A percentile compares a stretch with the other conserved stretches of the same genome.
Conservation (phyloP, 2,797 vertebrate genomes). For the Hirundo rustica region DNA sequence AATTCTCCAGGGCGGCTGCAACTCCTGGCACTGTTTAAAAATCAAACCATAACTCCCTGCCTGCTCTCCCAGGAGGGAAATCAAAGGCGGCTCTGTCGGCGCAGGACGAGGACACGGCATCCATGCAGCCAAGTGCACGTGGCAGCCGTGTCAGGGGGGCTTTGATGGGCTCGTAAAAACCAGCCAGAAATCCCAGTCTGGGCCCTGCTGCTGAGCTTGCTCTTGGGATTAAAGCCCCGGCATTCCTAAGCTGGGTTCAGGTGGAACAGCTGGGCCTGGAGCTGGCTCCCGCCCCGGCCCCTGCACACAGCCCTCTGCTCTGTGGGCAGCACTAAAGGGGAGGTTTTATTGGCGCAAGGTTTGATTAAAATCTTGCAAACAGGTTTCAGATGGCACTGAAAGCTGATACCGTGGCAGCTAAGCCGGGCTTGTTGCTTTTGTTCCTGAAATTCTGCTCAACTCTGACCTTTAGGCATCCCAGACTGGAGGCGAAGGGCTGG, state of each 20-base stretch:
- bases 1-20: neutral
- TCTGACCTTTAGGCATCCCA: neutral
- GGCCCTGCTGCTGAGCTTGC: neutral
- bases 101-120: neutral
- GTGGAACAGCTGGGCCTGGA: neutral
- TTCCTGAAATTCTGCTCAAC: neutral
- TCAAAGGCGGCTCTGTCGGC: neutral
- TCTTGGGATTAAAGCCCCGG: neutral
- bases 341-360: neutral
- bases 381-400: constrained; percentile 42
- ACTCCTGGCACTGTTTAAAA: neutral
- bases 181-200: neutral
- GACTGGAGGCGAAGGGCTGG: neutral
- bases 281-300: neutral
- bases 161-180: neutral
- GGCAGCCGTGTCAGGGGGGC: neutral
- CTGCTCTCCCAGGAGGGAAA: neutral
- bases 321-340: neutral
- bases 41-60: neutral
- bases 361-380: constrained; percentile 39
- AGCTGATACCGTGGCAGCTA: neutral
- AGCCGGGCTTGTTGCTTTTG: neutral
- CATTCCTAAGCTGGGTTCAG: neutral
- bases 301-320: neutral
- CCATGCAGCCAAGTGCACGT: neutral